These are phyloP conservation scores for Acanthopagrus latus DNA, from an alignment of 2,797 vertebrate genomes.

Conservation along the genomic window DNA sequence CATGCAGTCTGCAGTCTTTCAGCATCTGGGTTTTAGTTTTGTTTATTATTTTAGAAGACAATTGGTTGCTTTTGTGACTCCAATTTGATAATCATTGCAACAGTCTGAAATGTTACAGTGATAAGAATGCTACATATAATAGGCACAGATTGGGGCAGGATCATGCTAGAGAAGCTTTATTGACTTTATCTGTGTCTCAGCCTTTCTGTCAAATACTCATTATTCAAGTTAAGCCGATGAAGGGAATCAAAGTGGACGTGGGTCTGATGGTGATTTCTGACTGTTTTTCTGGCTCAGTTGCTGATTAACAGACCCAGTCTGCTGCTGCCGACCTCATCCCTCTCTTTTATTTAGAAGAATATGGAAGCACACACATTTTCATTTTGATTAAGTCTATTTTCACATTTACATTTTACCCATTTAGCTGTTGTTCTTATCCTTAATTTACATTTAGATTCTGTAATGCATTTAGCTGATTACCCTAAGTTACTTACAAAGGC, in stretches of 20 bases:
- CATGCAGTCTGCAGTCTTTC: not conserved
- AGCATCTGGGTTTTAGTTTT: no score
- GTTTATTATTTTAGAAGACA: not conserved
- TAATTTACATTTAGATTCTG: slow-evolving; percentile 8
- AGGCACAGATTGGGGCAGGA: not conserved
- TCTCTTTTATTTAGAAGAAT: slow-evolving; percentile 4
- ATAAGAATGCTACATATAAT: not conserved
- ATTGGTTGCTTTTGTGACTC: not conserved
- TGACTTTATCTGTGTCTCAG: not conserved
- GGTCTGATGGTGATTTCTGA: not conserved
- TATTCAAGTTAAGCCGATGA: slow-evolving; percentile 20
- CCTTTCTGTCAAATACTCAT: slow-evolving; percentile 9
- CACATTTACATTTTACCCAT: slow-evolving; percentile 21
- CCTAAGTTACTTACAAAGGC: not conserved
- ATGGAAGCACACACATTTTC: slow-evolving; percentile 1
- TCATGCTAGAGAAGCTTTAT: not conserved
- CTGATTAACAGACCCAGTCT: not conserved
- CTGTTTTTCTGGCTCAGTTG: not conserved
- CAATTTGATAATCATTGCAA: not conserved
- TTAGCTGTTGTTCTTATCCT: not conserved
- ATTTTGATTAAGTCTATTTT: slow-evolving; percentile 1
- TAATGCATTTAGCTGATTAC: not conserved
- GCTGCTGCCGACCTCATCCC: slow-evolving; percentile 8
- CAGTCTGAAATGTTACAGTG: not conserved
- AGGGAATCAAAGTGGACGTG: not conserved